Conservation (phyloP, 2,888 invertebrate genomes). For the Rhagonycha fulva region DNA sequence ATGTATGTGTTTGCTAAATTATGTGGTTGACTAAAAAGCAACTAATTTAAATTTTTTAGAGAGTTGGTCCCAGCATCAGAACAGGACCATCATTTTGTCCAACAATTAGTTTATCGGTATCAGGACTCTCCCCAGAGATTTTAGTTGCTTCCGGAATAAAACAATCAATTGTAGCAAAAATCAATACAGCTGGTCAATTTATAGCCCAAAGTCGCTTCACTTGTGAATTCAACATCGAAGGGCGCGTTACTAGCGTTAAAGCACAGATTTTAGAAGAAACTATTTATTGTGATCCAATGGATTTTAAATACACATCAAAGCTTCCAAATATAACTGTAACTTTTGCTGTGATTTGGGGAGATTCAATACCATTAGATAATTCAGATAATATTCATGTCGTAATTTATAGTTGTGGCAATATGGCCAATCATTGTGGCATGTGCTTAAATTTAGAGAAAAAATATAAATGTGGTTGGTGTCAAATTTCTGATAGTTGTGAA, state of each 20-base stretch:
- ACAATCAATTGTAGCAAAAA: constrained; percentile 89
- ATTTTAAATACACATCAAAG: constrained; percentile 87
- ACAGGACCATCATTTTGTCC: constrained; percentile 95
- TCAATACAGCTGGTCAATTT: constrained; percentile 93
- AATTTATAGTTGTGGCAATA: constrained; percentile 91
- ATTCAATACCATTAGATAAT: constrained; percentile 93
- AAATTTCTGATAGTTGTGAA: constrained; percentile 88
- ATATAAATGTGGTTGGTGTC: constrained; percentile 97
- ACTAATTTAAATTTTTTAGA: constrained; percentile 54
- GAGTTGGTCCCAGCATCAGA: constrained; percentile 90
- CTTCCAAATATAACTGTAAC: constrained; percentile 93
- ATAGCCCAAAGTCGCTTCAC: constrained; percentile 93
- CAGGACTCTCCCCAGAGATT: constrained; percentile 82
- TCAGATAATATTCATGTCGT: constrained; percentile 93
- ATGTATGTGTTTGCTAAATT: constrained; percentile 60
- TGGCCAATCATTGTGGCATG: constrained; percentile 98
- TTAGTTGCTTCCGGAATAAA: constrained; percentile 91
- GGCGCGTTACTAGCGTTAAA: constrained; percentile 88
- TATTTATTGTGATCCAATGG: constrained; percentile 92
- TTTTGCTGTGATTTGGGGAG: constrained; percentile 95
- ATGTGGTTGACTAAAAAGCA: neutral
- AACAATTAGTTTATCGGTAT: constrained; percentile 85
- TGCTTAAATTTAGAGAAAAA: constrained; percentile 90
- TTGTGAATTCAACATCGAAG: constrained; percentile 95
- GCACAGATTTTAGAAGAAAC: constrained; percentile 90